Evolutionary conservation across 2,888 invertebrate species (phyloP).

Genomic region (Palloptera scutellata): DNA sequence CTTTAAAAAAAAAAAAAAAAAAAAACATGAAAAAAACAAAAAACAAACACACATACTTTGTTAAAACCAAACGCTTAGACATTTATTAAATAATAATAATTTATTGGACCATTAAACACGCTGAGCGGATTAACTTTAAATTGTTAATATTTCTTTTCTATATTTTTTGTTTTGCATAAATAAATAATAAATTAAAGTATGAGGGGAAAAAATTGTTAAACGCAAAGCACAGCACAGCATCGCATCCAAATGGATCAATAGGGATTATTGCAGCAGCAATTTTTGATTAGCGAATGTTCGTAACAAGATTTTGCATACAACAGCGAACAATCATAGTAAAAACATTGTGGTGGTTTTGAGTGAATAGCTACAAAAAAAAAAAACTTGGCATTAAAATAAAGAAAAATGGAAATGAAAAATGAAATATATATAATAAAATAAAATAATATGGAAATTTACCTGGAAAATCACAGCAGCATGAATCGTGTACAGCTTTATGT

Average conservation of each 20-base stretch:
- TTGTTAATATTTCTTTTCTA: too few species aligned
- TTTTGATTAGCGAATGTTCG: slow-evolving; percentile 76
- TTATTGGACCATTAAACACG: too few species aligned
- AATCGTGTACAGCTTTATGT: slow-evolving; percentile 77
- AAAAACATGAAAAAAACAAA: too few species aligned
- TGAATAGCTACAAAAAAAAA: slow-evolving; percentile 41
- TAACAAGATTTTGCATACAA: slow-evolving; percentile 78
- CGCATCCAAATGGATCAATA: slow-evolving; percentile 39
- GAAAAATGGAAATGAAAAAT: background rate
- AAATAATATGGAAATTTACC: slow-evolving; percentile 50
- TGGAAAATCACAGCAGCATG: slow-evolving; percentile 74
- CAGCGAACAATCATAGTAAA: slow-evolving; percentile 74
- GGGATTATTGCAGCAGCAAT: slow-evolving; percentile 76
- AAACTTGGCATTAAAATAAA: slow-evolving; percentile 1
- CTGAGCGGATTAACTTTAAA: too few species aligned
- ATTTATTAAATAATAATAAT: too few species aligned
- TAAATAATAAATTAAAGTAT: too few species aligned
- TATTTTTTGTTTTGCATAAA: too few species aligned
- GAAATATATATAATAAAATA: slow-evolving; percentile 9
- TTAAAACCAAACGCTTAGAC: too few species aligned
- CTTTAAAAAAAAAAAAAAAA: too few species aligned
- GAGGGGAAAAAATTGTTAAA: too few species aligned
- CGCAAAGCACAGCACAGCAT: too few species aligned
- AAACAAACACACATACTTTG: too few species aligned
- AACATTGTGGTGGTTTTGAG: slow-evolving; percentile 66